These are phyloP conservation scores for Drosophila pruinosa DNA, from an alignment of 1,140 invertebrate species.

Conservation along the genomic window DNA sequence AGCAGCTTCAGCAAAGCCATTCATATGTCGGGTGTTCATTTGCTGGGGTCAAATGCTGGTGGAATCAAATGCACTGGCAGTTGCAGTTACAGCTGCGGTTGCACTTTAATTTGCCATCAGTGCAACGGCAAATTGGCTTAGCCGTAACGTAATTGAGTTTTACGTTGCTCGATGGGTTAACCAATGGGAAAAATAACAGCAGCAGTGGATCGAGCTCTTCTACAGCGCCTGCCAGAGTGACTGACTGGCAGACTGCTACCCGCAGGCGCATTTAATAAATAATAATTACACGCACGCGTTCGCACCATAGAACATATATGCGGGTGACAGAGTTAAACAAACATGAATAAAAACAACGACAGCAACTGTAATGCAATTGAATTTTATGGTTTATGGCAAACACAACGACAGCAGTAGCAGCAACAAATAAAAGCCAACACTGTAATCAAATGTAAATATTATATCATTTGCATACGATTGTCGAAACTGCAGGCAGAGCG, in stretches of 20 bases:
- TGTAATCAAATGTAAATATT: conserved; percentile 45
- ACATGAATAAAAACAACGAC: neutral
- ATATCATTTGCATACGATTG: conserved; percentile 46
- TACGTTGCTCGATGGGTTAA: conserved; percentile 29
- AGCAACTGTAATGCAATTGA: conserved; percentile 33
- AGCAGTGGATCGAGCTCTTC: neutral
- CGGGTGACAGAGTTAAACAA: neutral
- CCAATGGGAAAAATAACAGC: neutral
- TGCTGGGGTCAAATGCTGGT: neutral
- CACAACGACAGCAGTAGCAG: neutral
- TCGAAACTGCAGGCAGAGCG: conserved; percentile 3
- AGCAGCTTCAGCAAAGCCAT: neutral
- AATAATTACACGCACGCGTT: conserved; percentile 29
- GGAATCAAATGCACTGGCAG: conserved; percentile 2
- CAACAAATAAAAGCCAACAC: conserved; percentile 6
- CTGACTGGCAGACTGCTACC: neutral
- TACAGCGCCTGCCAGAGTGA: neutral
- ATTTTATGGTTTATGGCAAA: conserved; percentile 31
- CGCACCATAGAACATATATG: neutral
- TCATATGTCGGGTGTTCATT: conserved; percentile 13
- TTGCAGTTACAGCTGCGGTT: conserved; percentile 15
- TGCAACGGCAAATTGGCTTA: conserved; percentile 32
- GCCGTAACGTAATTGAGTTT: conserved; percentile 61
- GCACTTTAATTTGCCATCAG: conserved; percentile 41
- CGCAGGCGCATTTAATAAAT: conserved; percentile 21